Conservation (phyloP, 2,113 vertebrate species). For the Elanus axillaris region DNA sequence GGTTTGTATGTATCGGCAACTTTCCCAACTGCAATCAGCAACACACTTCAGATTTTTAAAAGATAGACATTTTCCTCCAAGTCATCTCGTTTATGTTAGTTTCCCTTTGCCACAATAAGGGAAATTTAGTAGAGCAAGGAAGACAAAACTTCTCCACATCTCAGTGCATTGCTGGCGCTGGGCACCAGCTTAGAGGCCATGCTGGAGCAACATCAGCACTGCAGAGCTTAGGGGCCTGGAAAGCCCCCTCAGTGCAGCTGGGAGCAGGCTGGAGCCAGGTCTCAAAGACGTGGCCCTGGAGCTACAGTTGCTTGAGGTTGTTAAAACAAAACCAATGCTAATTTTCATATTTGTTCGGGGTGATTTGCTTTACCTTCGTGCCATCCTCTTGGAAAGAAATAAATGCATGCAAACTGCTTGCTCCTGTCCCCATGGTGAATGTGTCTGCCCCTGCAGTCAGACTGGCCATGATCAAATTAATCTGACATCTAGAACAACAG, state of each 20-base stretch:
- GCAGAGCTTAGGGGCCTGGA: neutral
- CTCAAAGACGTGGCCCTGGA: neutral
- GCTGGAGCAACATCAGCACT: neutral
- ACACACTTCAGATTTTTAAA: neutral
- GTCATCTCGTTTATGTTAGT: neutral
- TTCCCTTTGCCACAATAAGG: neutral
- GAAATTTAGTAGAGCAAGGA: neutral
- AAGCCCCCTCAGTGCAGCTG: neutral
- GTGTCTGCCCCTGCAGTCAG: neutral
- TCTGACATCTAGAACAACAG: neutral
- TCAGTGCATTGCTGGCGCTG: neutral
- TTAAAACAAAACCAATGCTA: neutral
- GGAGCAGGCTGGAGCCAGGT: neutral
- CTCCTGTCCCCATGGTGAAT: neutral
- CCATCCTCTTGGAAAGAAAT: neutral
- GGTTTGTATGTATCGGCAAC: neutral
- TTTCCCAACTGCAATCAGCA: fast-evolving
- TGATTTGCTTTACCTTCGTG: neutral
- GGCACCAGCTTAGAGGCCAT: neutral
- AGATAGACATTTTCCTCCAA: neutral
- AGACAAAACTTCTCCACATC: neutral
- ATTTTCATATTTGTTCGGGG: neutral
- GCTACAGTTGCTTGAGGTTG: neutral
- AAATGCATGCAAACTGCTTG: neutral
- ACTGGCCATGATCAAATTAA: neutral